Evolutionary conservation across 2,888 invertebrate species (phyloP), one percentile per base, ranked within the genome.

Genomic region (Caprella mutica): DNA sequence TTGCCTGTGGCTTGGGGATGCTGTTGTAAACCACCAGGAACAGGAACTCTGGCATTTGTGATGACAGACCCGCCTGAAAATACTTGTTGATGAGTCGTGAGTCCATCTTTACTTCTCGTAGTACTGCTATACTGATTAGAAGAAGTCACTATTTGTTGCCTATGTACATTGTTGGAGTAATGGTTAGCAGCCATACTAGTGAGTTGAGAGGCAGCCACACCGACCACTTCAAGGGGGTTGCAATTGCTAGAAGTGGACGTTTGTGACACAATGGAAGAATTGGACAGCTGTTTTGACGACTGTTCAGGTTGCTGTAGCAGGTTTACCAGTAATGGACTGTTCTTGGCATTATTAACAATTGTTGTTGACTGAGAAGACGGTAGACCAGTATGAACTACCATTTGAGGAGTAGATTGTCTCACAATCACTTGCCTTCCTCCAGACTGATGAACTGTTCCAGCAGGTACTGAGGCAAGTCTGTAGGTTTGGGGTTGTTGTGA

Each of bases 61-160:
- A 64, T 64, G 27, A 64, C 64, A 21, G 64, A 60, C 23, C 64
- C 64, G 14, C 64, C 64, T 43, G 64, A 64, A 43, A 52, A 64
- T 35, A 64, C 58, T 35, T 60, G 64, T 40, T 64, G 64, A 38
- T 64, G 64, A 29, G 64, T 64, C 23, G 59, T 59, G 17, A 64
- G 55, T 30, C 60, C 60, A 55, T 63, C 63, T 42, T 56, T 59
- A 30, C 56, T 51, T 30, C 59, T 54, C 8, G 52, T 55, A 14
- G 48, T 43, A 53, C 33, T 58, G 51, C 50, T 55, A 53, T 48
- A 61, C 6, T 48, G 48, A 29, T 48, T 48, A 14, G 30, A 30
- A 27, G 48, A 48, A 29, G 48, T 19, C 19, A 30, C 30, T 2
- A 29, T 24, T n/a, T 14, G 19, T 30, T 48, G 48, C 8, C 48